Percentiles rank a stretch among this genome's conserved stretches.
Conservation (phyloP, 2,797 vertebrate species). For the Antennarius maculatus region DNA sequence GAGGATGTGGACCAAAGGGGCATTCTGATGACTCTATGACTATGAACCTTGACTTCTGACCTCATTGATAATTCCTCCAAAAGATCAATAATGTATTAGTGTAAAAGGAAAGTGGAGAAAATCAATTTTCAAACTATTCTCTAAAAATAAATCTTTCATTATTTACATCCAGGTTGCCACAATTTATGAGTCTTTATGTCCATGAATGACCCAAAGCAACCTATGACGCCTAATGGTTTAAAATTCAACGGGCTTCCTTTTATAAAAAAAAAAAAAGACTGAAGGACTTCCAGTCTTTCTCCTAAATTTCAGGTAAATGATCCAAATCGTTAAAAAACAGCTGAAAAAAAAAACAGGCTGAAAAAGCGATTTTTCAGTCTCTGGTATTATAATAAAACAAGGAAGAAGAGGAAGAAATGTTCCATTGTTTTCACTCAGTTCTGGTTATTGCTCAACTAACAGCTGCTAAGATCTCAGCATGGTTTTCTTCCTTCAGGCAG, state of each 20-base stretch:
- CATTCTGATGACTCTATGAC: too few species aligned
- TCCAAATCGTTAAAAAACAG: not conserved
- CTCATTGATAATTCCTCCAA: not conserved
- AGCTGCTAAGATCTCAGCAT: conserved; percentile 24
- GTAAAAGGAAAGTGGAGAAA: not conserved
- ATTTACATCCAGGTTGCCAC: too few species aligned
- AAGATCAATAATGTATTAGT: conserved; percentile 12
- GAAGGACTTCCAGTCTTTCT: not conserved
- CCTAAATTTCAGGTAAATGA: not conserved
- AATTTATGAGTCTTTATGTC: not conserved
- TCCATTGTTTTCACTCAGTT: conserved; percentile 8
- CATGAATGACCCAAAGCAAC: not conserved
- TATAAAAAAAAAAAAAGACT: not conserved
- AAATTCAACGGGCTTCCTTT: not conserved
- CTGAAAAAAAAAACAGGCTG: not conserved
- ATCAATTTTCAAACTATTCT: too few species aligned
- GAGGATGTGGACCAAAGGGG: too few species aligned
- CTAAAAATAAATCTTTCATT: too few species aligned
- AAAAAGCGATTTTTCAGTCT: conserved; percentile 7
- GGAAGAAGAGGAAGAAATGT: conserved; percentile 10
- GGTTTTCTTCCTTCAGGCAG: conserved; percentile 13
- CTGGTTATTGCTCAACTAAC: conserved; percentile 29
- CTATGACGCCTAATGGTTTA: not conserved
- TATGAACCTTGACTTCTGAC: conserved; percentile 1
- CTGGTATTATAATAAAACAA: conserved; percentile 17